Conservation (phyloP, 2,113 vertebrate species). For the Psammodynastes pulverulentus region DNA sequence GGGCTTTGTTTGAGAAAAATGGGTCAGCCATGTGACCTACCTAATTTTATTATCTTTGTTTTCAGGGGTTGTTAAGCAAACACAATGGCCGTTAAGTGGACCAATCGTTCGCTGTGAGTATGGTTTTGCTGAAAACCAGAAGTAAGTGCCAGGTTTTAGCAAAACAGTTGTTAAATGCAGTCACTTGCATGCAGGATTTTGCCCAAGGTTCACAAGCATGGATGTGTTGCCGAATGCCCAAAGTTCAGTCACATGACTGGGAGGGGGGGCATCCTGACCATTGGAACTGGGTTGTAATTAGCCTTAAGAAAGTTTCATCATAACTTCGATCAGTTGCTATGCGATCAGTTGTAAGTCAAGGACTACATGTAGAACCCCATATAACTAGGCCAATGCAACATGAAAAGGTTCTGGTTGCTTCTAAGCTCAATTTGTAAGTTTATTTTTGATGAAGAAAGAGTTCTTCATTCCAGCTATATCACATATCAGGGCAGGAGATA, state of each 20-base stretch:
- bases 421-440: neutral
- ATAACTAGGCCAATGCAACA: neutral
- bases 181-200: neutral
- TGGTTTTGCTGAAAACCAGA: neutral
- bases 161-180: neutral
- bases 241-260: neutral
- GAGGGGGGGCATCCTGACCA: neutral
- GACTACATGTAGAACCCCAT: neutral
- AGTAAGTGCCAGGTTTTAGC: neutral
- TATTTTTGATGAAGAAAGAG: constrained; percentile 13
- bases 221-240: neutral
- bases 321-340: neutral
- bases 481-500: constrained; percentile 1
- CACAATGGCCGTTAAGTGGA: neutral
- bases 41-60: neutral
- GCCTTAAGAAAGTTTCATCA: neutral
- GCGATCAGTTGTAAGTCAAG: neutral
- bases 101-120: neutral
- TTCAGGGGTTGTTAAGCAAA: neutral
- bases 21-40: neutral
- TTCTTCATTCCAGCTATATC: neutral
- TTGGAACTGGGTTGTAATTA: neutral
- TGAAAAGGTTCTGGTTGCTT: neutral
- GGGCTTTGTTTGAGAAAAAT: neutral
- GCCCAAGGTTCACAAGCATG: neutral